Evolutionary conservation across 2,888 invertebrate genomes (phyloP).

Genomic region (Torymus aiolomorphi): DNA sequence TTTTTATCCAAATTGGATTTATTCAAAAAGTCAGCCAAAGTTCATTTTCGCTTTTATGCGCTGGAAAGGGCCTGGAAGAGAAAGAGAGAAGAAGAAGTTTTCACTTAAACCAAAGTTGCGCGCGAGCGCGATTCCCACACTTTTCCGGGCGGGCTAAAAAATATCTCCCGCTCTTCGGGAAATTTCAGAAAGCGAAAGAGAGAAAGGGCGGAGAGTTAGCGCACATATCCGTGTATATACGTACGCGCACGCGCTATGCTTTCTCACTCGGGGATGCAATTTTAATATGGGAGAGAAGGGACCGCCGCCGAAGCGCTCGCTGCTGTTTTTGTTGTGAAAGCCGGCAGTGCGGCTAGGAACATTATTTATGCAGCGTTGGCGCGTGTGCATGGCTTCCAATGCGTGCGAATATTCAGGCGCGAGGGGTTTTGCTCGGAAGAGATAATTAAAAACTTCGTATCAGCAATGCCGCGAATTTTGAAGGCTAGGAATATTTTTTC

Average conservation of each 20-base stretch:
- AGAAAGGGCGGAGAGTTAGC: neutral
- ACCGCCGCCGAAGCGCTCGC: neutral
- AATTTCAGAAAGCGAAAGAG: neutral
- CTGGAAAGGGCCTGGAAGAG: too few relatives aligned
- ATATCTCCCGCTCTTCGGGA: conserved; percentile 1
- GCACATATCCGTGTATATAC: neutral
- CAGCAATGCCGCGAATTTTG: neutral
- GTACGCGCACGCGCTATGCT: neutral
- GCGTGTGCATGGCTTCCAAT: neutral
- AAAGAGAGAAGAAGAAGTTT: neutral
- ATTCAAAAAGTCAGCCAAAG: conserved; percentile 7
- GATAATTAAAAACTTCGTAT: conserved; percentile 37
- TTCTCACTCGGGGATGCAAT: conserved; percentile 7
- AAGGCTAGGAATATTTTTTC: neutral
- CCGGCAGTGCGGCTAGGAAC: neutral
- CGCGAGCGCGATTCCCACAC: neutral
- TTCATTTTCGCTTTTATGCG: neutral
- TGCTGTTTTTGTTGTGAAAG: neutral
- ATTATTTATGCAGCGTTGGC: conserved; percentile 8
- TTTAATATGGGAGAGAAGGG: conserved; percentile 10
- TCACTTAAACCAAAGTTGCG: conserved; percentile 9
- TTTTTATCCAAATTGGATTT: conserved; percentile 18
- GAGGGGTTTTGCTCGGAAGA: neutral
- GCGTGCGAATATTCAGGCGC: neutral
- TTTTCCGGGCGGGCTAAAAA: neutral